Percentiles rank a stretch among this genome's conserved stretches.
Conservation (phyloP, 2,113 vertebrate genomes). For the Lanius collurio region DNA sequence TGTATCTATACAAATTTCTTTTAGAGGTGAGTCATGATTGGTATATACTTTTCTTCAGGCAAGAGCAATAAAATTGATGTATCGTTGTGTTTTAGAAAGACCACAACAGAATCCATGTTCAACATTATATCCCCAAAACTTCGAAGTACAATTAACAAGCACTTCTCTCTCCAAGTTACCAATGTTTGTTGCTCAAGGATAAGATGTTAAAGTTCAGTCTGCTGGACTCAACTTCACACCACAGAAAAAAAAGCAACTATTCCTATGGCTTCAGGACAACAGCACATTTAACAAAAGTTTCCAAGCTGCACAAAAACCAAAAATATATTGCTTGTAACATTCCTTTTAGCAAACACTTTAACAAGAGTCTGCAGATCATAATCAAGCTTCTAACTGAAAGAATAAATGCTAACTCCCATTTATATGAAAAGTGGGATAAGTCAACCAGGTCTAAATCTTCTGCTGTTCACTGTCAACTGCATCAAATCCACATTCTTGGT, state of each 20-base stretch:
- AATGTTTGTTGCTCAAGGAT: neutral
- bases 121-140: neutral
- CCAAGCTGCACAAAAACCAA: neutral
- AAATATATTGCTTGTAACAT: neutral
- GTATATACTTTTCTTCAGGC: neutral
- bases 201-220: neutral
- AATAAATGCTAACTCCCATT: neutral
- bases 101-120: neutral
- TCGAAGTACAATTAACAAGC: neutral
- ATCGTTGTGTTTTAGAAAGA: neutral
- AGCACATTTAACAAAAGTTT: neutral
- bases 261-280: neutral
- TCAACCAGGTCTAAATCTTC: neutral
- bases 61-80: neutral
- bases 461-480: neutral
- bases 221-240: neutral
- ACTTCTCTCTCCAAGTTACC: neutral
- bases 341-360: neutral
- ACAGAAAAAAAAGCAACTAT: neutral
- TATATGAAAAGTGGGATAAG: neutral
- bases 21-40: neutral
- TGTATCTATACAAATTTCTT: conserved; percentile 8
- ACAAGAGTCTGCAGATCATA: neutral
- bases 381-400: neutral
- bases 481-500: neutral